Evolutionary conservation across 2,888 invertebrate genomes (phyloP).

Genomic region (Drosophila prostipennis): DNA sequence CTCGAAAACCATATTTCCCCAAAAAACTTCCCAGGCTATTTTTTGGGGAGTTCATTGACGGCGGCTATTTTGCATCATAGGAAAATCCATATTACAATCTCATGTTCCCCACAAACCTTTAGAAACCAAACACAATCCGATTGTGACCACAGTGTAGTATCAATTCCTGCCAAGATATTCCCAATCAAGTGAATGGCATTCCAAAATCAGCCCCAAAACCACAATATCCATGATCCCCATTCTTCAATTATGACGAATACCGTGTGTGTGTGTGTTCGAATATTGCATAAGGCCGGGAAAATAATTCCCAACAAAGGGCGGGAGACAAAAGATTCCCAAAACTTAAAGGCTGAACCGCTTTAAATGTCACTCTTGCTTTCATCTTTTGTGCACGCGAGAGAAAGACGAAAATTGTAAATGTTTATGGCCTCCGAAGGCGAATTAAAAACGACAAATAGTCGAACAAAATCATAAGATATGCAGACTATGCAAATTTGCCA

Average conservation of each 20-base stretch:
- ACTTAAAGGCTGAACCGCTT: conserved; percentile 10
- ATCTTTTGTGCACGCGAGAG: conserved; percentile 57
- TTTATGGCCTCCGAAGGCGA: conserved; percentile 53
- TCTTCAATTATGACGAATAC: conserved; percentile 29
- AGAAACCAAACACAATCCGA: conserved; percentile 12
- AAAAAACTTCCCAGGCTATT: conserved; percentile 25
- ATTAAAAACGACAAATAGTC: conserved; percentile 75
- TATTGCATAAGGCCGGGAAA: conserved; percentile 28
- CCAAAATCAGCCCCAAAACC: conserved; percentile 28
- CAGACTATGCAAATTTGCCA: conserved; percentile 69
- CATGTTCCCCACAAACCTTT: not conserved
- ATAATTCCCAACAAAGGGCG: conserved; percentile 13
- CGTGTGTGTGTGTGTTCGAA: not conserved
- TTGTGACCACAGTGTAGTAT: conserved; percentile 26
- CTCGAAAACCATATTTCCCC: conserved; percentile 6
- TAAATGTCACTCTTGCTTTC: conserved; percentile 77
- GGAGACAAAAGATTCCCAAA: conserved; percentile 35
- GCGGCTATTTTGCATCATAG: conserved; percentile 26
- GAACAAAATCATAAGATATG: conserved; percentile 58
- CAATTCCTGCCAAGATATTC: conserved; percentile 25
- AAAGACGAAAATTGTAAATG: conserved; percentile 43
- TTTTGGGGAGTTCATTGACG: conserved; percentile 21
- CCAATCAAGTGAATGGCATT: conserved; percentile 43
- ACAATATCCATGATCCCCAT: conserved; percentile 34
- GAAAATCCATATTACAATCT: conserved; percentile 14